phyloP scores from a whole-genome alignment of 2,888 invertebrate species.

The Neocrepidodera transversa region DNA sequence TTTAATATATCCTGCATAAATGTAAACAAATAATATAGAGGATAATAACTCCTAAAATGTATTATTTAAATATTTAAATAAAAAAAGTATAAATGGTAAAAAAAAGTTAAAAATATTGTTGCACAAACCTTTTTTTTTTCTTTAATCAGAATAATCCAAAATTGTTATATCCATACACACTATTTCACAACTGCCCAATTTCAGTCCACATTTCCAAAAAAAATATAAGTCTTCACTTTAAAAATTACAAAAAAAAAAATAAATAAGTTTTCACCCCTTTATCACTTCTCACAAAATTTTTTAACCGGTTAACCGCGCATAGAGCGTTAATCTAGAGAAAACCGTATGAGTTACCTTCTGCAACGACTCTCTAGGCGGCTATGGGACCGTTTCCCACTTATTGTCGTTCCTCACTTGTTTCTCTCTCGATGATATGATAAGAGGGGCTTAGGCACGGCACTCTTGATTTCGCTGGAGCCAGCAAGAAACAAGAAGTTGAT shows the following conservation, averaged over 20 bases:
- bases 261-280: background rate
- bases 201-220: background rate
- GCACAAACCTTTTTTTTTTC: background rate
- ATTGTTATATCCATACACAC: conserved; percentile 1
- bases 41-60: no score
- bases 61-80: no score
- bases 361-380: conserved; percentile 19
- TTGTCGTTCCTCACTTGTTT: conserved; percentile 21
- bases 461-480: conserved; percentile 26
- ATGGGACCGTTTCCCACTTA: conserved; percentile 30
- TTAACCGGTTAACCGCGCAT: background rate
- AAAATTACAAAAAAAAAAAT: background rate
- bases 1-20: no score
- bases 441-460: conserved; percentile 7
- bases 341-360: conserved; percentile 21
- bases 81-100: no score
- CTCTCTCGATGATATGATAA: conserved; percentile 27
- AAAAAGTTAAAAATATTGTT: no score
- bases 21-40: no score
- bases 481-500: conserved; percentile 20
- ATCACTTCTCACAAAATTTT: background rate
- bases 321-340: background rate
- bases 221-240: background rate
- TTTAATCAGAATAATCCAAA: background rate
- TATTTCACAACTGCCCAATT: background rate